Evolutionary conservation across 2,113 vertebrate genomes (phyloP), one percentile per base, ranked within the genome.

Genomic region (Myotis yumanensis): DNA sequence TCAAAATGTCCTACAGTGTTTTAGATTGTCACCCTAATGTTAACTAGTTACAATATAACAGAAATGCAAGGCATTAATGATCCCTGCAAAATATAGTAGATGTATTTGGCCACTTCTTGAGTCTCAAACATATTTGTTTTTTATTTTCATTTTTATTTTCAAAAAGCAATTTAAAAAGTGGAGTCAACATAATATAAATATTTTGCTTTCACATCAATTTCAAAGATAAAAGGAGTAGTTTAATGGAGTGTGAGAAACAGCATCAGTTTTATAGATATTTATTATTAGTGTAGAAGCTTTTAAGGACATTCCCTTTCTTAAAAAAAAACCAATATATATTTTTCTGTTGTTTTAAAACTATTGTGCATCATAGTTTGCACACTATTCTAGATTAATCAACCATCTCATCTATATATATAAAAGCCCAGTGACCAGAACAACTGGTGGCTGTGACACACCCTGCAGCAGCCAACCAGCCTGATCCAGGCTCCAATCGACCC

Each of bases 191-290:
- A 90, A 43, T 64, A 95, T 88, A 96, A 95, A 95, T 90, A 97
- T 89, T 96, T 96, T 93, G 81, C 43, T 94, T 81, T 59, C 59
- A 84, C 77, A 95, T 95, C 84, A 92, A 59, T 97, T 96, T 96
- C 90, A 79, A 81, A 90, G 90, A 96, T 90, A 91, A 73, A 96
- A 81, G 54, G 20, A 20, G 12, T 51, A 57, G 75, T 85, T 95
- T 95, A 96, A 90, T 95, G 90, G 92, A 59, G 84, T 93, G 52
- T 96, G 73, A 90, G 52, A 96, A 90, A 88, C 5, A 73, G 66
- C 28, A 69, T 81, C 59, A 93, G 54, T 85, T 85, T 87, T 94
- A 88, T 25, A 90, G 72, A 88, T 5, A 66, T 86, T 91, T 92
- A 84, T 94, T 89, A 64, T 87, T 37, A 90, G 7, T 57, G 30